Evolutionary conservation across 2,888 invertebrate species (phyloP).

Genomic region (Trachelus troglodyta): DNA sequence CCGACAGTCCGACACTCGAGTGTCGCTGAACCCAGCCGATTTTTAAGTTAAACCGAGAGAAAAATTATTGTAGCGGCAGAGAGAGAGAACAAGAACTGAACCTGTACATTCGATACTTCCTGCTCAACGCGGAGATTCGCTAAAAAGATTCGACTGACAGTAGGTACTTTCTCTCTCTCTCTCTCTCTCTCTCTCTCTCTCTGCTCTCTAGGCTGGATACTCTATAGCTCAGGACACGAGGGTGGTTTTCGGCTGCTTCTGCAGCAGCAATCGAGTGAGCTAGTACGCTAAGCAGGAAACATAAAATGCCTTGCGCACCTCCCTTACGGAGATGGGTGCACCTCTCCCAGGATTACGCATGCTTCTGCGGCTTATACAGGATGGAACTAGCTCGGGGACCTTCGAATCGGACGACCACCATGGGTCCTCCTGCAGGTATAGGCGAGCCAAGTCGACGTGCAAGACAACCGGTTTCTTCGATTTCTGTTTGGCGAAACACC

Average conservation of each 20-base stretch:
- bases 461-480: conserved; percentile 48
- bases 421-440: not conserved
- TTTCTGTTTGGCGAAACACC: conserved; percentile 41
- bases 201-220: conserved; percentile 4
- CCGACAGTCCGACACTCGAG: too few species aligned
- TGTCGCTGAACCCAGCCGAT: too few species aligned
- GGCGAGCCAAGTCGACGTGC: conserved; percentile 21
- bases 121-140: conserved; percentile 35
- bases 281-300: not conserved
- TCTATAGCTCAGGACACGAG: not conserved
- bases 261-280: not conserved
- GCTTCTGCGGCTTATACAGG: conserved; percentile 17
- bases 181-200: not conserved
- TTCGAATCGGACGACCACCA: conserved; percentile 2
- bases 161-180: not conserved
- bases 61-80: too few species aligned
- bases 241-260: not conserved
- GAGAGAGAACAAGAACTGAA: too few species aligned
- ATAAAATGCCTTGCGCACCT: not conserved
- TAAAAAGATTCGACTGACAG: conserved; percentile 28
- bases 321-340: not conserved
- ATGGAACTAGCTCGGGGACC: not conserved
- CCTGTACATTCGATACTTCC: conserved; percentile 53
- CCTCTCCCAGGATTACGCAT: conserved; percentile 27
- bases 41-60: too few species aligned